Percentiles rank a stretch among this genome's conserved stretches.
phyloP scores from a whole-genome alignment of 2,113 vertebrate genomes.

The Quiscalus mexicanus region DNA sequence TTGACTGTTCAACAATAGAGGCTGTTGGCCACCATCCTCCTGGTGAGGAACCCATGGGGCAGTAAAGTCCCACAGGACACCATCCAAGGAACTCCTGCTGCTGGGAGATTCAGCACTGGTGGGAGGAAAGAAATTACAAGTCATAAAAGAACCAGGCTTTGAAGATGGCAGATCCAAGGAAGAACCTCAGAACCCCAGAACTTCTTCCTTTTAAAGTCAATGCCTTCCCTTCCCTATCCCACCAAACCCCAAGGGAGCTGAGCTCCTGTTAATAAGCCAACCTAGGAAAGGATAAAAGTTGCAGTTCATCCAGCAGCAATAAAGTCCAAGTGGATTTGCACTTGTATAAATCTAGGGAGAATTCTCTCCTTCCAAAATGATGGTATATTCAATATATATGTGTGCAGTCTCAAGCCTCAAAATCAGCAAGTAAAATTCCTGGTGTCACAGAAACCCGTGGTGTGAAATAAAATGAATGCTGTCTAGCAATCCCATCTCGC shows the following conservation, averaged over 20 bases:
- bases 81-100: not conserved
- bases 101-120: not conserved
- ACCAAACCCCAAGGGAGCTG: not conserved
- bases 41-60: not conserved
- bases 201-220: not conserved
- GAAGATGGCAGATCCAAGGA: not conserved
- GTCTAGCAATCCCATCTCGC: constrained; percentile 42
- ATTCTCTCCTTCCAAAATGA: constrained; percentile 3
- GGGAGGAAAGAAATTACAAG: not conserved
- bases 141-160: not conserved
- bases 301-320: not conserved
- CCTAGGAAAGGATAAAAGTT: constrained; percentile 9
- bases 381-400: not conserved
- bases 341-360: constrained; percentile 33
- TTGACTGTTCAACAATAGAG: not conserved
- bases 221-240: not conserved
- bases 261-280: constrained; percentile 2
- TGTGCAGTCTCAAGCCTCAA: not conserved
- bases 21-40: not conserved
- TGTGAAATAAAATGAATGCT: constrained; percentile 62
- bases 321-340: constrained; percentile 38
- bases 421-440: constrained; percentile 74
- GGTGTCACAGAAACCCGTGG: constrained; percentile 61
- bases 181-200: constrained; percentile 2
- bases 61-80: not conserved